Conservation (phyloP, 2,797 vertebrate species). For the Pseudopleuronectes americanus region DNA sequence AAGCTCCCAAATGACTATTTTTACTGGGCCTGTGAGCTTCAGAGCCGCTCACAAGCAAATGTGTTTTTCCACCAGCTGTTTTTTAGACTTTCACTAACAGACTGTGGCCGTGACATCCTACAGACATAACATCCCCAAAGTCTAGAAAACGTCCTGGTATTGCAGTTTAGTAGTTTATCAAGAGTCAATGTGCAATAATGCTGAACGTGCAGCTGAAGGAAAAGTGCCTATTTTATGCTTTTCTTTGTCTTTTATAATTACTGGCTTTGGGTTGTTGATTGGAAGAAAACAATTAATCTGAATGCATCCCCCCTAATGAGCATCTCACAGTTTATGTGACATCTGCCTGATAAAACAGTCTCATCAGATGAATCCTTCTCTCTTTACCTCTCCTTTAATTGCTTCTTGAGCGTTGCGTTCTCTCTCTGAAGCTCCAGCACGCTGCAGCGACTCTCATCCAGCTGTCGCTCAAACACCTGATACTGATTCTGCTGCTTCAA, state of each 20-base stretch:
- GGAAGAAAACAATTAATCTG: not conserved
- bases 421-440: conserved; percentile 86
- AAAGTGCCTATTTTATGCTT: not conserved
- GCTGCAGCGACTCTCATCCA: conserved; percentile 85
- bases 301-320: not conserved
- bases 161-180: not conserved
- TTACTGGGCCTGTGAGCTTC: not conserved
- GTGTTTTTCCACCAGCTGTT: not conserved
- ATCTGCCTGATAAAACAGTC: not conserved
- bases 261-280: not conserved
- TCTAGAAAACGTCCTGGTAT: not conserved
- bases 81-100: not conserved
- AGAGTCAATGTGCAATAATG: not conserved
- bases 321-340: not conserved
- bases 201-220: not conserved
- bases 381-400: conserved; percentile 76
- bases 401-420: conserved; percentile 85
- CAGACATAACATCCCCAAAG: not conserved
- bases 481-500: conserved; percentile 86
- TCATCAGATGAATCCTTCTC: not conserved
- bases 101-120: not conserved
- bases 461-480: conserved; percentile 83
- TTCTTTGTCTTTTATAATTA: not conserved
- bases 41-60: not conserved
- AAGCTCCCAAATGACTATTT: not conserved